These are phyloP conservation scores for Trinorchestia longiramus DNA, from an alignment of 1,140 invertebrate genomes.

Conservation along the genomic window DNA sequence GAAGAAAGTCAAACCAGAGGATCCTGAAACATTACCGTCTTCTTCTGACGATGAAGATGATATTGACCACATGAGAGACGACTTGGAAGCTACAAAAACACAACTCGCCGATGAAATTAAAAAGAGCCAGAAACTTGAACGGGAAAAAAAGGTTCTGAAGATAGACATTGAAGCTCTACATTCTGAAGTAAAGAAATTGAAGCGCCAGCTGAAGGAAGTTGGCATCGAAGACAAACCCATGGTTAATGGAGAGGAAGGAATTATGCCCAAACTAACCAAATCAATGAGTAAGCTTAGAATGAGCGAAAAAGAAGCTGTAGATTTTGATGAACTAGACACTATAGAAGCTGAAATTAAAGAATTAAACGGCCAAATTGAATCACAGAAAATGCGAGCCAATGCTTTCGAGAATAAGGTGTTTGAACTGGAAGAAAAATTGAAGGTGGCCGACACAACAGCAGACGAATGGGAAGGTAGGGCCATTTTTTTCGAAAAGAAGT, in stretches of 20 bases:
- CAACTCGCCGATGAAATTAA: slow-evolving; percentile 87
- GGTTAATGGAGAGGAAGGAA: slow-evolving; percentile 62
- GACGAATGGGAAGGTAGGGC: slow-evolving; percentile 63
- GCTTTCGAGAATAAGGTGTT: slow-evolving; percentile 84
- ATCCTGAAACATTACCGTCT: slow-evolving; percentile 73
- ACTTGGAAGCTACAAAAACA: slow-evolving; percentile 90
- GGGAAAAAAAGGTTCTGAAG: slow-evolving; percentile 82
- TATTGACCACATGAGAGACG: slow-evolving; percentile 90
- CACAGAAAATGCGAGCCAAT: slow-evolving; percentile 82
- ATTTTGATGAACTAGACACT: slow-evolving; percentile 69
- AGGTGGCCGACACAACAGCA: slow-evolving; percentile 76
- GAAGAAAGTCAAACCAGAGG: slow-evolving; percentile 70
- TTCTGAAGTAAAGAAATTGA: slow-evolving; percentile 70
- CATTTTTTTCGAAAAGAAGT: slow-evolving; percentile 66
- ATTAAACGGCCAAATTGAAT: slow-evolving; percentile 81
- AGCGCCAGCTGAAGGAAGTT: slow-evolving; percentile 69
- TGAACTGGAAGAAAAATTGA: slow-evolving; percentile 80
- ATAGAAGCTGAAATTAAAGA: slow-evolving; percentile 69
- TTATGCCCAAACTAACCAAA: slow-evolving; percentile 71
- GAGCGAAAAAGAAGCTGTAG: slow-evolving; percentile 76
- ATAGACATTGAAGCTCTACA: slow-evolving; percentile 71
- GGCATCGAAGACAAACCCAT: slow-evolving; percentile 67
- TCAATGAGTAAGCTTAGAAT: slow-evolving; percentile 83
- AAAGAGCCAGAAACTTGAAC: slow-evolving; percentile 86
- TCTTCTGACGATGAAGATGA: slow-evolving; percentile 87